Base-by-base conservation (phyloP, 2,797 vertebrate genomes). In the Alfaro cultratus region DNA sequence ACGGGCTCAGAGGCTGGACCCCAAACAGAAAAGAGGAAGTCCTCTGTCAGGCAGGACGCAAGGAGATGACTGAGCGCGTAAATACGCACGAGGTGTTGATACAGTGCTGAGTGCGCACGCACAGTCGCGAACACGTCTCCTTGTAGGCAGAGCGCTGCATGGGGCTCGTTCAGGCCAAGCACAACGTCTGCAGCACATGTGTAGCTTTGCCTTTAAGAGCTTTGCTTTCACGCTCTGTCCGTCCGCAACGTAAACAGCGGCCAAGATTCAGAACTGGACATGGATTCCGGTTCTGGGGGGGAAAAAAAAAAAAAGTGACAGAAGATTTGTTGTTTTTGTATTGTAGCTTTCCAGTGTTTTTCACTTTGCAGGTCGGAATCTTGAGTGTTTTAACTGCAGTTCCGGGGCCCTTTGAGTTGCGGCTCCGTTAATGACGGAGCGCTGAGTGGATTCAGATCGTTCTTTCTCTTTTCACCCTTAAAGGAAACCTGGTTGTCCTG, bases 1-100 rank as follows among this genome's bases (percentile, higher is more conserved):
- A 75, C 77, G 60, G 34, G 89, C 87, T 81, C 84, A 79, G 83
- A 85, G 77, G 75, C 70, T 75, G 86, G 70, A 81, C 91, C 92
- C 92, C 83, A 91, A 88, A 90, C 86, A 84, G 90, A 55, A 21
- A 11, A 11, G 83, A 88, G 92, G 91, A 88, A 85, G 88, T 86
- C 84, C 77, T 36, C 80, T 36, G 79, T 80, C 83, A 16, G 80
- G 81, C 34, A 47, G 80, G 78, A 89, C 85, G 84, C 83, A 72
- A 82, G 83, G 83, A 49, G 85, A 84, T 88, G 91, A 89, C 87
- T 87, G 87, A 86, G 91, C 84, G 90, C 81, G 88, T 93, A 93
- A 93, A 93, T 89, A 94, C 2, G 75, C 86, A 89, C 83, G 76
- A 86, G 79, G 86, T 90, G 89, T 88, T 89, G 88, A 91, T 89